Evolutionary conservation across 2,888 invertebrate genomes (phyloP), one percentile per base, ranked within the genome.

Genomic region (Furcula furcula): DNA sequence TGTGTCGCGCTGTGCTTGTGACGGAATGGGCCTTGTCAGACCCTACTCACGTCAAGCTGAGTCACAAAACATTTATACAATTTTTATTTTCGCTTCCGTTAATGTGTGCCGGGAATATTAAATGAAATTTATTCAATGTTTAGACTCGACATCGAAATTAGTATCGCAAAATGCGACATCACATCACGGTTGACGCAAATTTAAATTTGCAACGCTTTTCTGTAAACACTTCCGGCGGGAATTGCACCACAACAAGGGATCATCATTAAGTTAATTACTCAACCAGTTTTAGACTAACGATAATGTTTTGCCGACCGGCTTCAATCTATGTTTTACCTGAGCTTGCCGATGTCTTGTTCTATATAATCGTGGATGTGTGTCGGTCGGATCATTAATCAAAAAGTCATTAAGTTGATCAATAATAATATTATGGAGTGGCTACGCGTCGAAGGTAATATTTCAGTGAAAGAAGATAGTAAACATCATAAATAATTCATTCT

Each of bases 1-100:
- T 48, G 49, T 61, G 61, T 52, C 57, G 55, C 55, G 62, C 57
- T 63, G 65, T 68, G 65, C 68, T 69, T 63, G 65, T 59, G 66
- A 65, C 64, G 63, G 61, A 62, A 67, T 65, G 57, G 61, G 58
- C 61, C 52, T 69, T 72, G 80, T 80, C 81, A 76, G 58, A 80
- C 80, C 81, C 78, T 71, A 55, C 74, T 82, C 81, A 76, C 58
- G 51, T 52, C 60, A 59, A 41, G 60, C 63, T 65, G 63, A 61
- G 65, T 66, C 63, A 67, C 66, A 61, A 63, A 62, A 64, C 58
- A 65, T 65, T 64, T 58, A 62, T 63, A 51, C 37, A 46, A 49
- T 46, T 63, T 60, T 61, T 55, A 53, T 56, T 52, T 56, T 50
- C 34, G 34, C 40, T 39, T 40, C 21, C 42, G 47, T 32, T 42